These are phyloP conservation scores for Erethizon dorsatum DNA, from an alignment of 2,797 vertebrate genomes.

Conservation along the genomic window DNA sequence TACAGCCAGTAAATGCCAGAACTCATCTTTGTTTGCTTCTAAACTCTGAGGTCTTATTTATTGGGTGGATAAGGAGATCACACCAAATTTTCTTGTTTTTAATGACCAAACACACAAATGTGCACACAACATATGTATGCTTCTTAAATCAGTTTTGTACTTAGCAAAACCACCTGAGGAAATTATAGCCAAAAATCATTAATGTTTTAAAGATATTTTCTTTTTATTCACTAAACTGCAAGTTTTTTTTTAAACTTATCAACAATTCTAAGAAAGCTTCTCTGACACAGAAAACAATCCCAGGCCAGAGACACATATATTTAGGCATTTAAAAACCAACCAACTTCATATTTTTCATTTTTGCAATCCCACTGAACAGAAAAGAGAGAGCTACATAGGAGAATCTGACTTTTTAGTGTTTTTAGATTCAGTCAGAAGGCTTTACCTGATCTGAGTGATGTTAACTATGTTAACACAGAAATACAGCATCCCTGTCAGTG, in stretches of 20 bases:
- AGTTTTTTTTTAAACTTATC: slow-evolving; percentile 52
- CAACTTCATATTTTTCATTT: slow-evolving; percentile 70
- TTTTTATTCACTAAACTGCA: slow-evolving; percentile 20
- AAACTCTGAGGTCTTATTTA: not conserved
- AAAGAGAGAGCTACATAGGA: slow-evolving; percentile 61
- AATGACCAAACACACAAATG: not conserved
- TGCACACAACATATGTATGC: not conserved
- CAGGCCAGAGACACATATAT: slow-evolving; percentile 73
- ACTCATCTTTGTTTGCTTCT: not conserved
- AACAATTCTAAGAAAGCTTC: not conserved
- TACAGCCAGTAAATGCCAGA: not conserved
- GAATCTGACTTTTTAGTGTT: slow-evolving; percentile 74
- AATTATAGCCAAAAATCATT: slow-evolving; percentile 34
- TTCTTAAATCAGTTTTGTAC: not conserved
- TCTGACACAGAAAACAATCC: slow-evolving; percentile 45
- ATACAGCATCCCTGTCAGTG: slow-evolving; percentile 62
- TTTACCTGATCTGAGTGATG: slow-evolving; percentile 80
- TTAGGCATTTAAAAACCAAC: slow-evolving; percentile 73
- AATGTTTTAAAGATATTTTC: not conserved
- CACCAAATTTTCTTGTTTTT: not conserved
- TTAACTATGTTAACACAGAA: slow-evolving; percentile 82
- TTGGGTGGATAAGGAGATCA: not conserved
- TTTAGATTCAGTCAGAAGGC: slow-evolving; percentile 66
- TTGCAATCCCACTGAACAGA: slow-evolving; percentile 69
- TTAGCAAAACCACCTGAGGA: slow-evolving; percentile 56